phyloP scores from a whole-genome alignment of 2,797 vertebrate species.

The Phoebastria nigripes region DNA sequence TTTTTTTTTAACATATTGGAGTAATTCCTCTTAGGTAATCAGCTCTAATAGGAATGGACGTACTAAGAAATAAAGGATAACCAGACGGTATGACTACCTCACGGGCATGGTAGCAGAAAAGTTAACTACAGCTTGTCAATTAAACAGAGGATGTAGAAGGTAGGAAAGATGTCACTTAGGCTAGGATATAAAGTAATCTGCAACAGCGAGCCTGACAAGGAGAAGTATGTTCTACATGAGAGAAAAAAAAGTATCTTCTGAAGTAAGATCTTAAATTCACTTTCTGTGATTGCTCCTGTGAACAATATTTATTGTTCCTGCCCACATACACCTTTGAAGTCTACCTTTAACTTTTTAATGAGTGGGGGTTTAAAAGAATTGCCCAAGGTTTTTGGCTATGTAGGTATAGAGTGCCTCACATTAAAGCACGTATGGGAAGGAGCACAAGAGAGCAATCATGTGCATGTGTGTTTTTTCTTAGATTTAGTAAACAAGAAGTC shows the following conservation, averaged over 20 bases:
- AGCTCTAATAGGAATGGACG: not conserved
- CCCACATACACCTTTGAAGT: not conserved
- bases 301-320: not conserved
- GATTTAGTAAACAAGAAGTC: not conserved
- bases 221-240: not conserved
- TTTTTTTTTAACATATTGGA: not conserved
- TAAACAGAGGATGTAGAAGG: not conserved
- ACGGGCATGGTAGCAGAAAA: not conserved
- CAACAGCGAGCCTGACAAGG: accelerated
- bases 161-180: not conserved
- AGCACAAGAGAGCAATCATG: not conserved
- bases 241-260: not conserved
- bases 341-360: not conserved
- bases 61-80: not conserved
- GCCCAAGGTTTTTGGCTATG: not conserved
- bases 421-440: not conserved
- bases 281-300: not conserved
- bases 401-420: not conserved
- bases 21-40: not conserved
- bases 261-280: not conserved
- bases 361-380: not conserved
- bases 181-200: not conserved
- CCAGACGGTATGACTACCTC: not conserved
- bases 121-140: not conserved
- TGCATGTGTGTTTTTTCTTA: not conserved